phyloP scores from a whole-genome alignment of 2,888 invertebrate species.

The Argynnis bischoffii region DNA sequence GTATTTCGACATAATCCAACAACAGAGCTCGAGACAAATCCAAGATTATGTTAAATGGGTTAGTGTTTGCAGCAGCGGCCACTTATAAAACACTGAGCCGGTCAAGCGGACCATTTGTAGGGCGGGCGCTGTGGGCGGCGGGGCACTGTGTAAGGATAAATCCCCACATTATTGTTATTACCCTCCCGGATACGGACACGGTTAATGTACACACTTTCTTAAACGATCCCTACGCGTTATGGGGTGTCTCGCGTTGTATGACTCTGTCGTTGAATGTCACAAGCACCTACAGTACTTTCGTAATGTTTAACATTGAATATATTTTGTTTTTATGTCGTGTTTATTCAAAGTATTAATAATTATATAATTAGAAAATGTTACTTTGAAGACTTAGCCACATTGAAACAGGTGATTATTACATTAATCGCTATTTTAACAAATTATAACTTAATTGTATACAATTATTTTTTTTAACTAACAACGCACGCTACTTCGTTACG shows the following conservation, averaged over 20 bases:
- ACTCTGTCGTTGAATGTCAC: slow-evolving; percentile 9
- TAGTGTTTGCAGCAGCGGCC: slow-evolving; percentile 53
- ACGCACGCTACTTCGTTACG: no score
- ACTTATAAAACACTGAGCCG: slow-evolving; percentile 62
- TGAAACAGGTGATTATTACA: no score
- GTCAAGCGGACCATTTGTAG: slow-evolving; percentile 33
- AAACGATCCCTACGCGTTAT: slow-evolving; percentile 23
- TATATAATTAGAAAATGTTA: no score
- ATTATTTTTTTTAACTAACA: no score
- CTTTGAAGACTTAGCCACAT: no score
- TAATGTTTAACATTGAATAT: not conserved
- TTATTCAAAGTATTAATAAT: no score
- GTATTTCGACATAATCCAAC: slow-evolving; percentile 2
- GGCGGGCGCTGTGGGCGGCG: slow-evolving; percentile 49
- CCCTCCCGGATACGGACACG: slow-evolving; percentile 38
- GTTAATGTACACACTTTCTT: slow-evolving; percentile 32
- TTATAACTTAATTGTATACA: no score
- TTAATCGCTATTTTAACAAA: no score
- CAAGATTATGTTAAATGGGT: slow-evolving; percentile 68
- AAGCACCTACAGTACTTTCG: not conserved
- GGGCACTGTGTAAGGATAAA: slow-evolving; percentile 64
- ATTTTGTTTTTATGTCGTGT: no score
- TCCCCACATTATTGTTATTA: slow-evolving; percentile 56
- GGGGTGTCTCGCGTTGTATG: slow-evolving; percentile 19
- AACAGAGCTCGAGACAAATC: slow-evolving; percentile 43